Evolutionary conservation across 2,888 invertebrate genomes (phyloP), one percentile per base, ranked within the genome.

Genomic region (Synergus japonicus): DNA sequence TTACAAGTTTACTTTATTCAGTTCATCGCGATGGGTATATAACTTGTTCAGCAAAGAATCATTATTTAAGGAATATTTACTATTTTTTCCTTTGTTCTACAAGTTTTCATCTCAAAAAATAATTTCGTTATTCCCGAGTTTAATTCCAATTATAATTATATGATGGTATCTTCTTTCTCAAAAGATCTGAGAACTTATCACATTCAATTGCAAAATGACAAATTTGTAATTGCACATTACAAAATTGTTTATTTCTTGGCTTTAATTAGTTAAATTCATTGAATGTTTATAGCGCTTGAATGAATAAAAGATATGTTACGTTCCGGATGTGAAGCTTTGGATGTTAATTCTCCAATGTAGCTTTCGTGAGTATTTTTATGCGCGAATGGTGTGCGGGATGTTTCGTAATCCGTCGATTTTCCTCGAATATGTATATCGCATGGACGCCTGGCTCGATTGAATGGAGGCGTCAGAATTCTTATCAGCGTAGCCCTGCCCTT

Each of bases 401-500:
- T 81, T 79, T 78, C 79, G 78, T 81, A 77, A 78, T 78, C 49
- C 49, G 43, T 76, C 78, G 78, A 66, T 79, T 65, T 76, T 58
- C 67, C 29, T 76, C 54, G 58, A 37, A 46, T 69, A 69, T 54
- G 46, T 67, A 69, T 69, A 78, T 69, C 77, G 78, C 80, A 76
- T 69, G 49, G 69, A 49, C 69, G 69, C 49, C 69, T 69, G 80
- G 80, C 80, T 78, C 80, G 82, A 81, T 86, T 87, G 84, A 89
- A 88, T 85, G 87, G 87, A 89, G 88, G 89, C 90, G 90, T 89
- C 87, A 82, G 87, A 88, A 88, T 90, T 89, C 88, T 89, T 89
- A 90, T 89, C 90, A 86, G 83, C 83, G 83, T 41, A 85, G 83
- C 83, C 76, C 79, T 78, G 77, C 80, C 81, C 85, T 89, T 89